phyloP scores from a whole-genome alignment of 2,797 vertebrate genomes.

The Halcyon smyrnensis region DNA sequence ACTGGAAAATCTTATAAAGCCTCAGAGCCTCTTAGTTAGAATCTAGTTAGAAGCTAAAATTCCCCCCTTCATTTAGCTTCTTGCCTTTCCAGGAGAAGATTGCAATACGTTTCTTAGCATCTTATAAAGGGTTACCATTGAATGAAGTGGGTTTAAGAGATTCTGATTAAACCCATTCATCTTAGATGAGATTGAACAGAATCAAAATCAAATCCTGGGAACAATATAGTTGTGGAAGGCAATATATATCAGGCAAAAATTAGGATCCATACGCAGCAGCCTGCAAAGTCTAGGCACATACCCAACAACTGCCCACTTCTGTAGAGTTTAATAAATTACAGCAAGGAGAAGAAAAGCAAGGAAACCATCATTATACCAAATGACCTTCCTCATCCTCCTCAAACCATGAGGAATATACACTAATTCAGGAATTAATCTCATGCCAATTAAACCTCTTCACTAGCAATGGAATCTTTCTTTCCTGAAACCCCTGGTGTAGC shows the following conservation, averaged over 20 bases:
- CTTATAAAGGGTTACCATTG: neutral
- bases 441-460: neutral
- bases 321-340: neutral
- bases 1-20: conserved; percentile 30
- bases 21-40: neutral
- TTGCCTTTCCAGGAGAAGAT: neutral
- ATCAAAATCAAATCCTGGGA: neutral
- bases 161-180: conserved; percentile 44
- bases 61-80: neutral
- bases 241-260: neutral
- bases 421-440: neutral
- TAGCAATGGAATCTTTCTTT: neutral
- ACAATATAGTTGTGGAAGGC: neutral
- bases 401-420: neutral
- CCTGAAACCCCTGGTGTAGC: neutral
- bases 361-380: neutral
- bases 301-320: neutral
- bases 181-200: neutral
- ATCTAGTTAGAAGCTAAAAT: conserved; percentile 13
- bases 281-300: neutral
- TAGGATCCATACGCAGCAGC: neutral
- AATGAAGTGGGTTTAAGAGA: neutral
- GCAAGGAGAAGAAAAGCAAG: neutral
- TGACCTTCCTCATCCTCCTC: neutral
- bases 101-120: neutral